phyloP scores from a whole-genome alignment of 2,888 invertebrate genomes.

The Agrochola litura region DNA sequence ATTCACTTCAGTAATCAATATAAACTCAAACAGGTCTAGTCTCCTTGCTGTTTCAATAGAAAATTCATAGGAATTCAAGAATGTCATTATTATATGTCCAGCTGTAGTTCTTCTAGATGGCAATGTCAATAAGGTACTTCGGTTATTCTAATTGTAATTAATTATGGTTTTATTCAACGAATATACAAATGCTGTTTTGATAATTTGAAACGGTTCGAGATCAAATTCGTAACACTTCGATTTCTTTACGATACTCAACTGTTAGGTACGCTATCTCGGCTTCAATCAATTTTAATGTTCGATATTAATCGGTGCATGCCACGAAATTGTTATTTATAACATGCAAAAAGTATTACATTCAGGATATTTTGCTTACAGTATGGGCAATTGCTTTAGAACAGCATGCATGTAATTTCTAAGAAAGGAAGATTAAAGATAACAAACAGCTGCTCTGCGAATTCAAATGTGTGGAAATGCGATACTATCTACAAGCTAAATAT shows the following conservation, averaged over 20 bases:
- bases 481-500: slow-evolving; percentile 3
- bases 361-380: not conserved
- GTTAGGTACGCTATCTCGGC: not conserved
- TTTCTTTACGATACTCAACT: slow-evolving; percentile 25
- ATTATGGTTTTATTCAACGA: not conserved
- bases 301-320: slow-evolving; percentile 18
- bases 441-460: slow-evolving; percentile 4
- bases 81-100: not conserved
- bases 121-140: not conserved
- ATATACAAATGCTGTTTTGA: not conserved
- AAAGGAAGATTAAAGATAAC: slow-evolving; percentile 11
- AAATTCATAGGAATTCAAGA: not conserved
- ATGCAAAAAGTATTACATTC: slow-evolving; percentile 23
- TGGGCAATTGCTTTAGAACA: not conserved
- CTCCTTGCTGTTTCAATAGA: not conserved
- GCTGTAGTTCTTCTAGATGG: not conserved
- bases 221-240: slow-evolving; percentile 12
- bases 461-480: slow-evolving; percentile 17
- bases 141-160: not conserved
- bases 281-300: slow-evolving; percentile 29
- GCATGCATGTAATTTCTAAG: not conserved
- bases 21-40: not conserved
- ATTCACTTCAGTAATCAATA: not conserved
- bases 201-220: not conserved
- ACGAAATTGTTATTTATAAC: slow-evolving; percentile 30